Evolutionary conservation across 2,797 vertebrate species (phyloP).

Genomic region (Vultur gryphus): DNA sequence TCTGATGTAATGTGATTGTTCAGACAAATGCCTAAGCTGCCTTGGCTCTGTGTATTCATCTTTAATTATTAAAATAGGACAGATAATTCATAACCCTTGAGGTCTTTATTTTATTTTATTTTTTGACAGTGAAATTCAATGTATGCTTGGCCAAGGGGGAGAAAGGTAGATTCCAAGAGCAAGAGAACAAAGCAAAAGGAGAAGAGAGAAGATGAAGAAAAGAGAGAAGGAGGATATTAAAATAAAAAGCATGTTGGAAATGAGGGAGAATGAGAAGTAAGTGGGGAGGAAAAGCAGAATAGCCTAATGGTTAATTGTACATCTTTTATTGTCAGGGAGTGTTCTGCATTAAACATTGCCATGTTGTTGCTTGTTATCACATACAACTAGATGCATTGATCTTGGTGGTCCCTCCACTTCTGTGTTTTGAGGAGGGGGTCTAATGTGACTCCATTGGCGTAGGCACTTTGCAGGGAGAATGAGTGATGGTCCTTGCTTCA

Average conservation of each 20-base stretch:
- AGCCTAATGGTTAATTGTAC: background rate
- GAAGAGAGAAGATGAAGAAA: slow-evolving; percentile 10
- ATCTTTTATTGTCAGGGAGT: background rate
- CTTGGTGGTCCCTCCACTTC: background rate
- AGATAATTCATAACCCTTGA: slow-evolving; percentile 73
- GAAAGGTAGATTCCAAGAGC: slow-evolving; percentile 37
- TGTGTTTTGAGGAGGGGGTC: background rate
- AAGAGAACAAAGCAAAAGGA: slow-evolving; percentile 44
- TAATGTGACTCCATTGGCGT: background rate
- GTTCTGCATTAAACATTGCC: fast-evolving
- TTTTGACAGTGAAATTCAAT: slow-evolving; percentile 63
- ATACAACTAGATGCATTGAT: background rate
- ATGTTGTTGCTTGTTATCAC: background rate
- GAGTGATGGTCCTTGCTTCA: background rate
- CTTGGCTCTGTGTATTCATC: slow-evolving; percentile 65
- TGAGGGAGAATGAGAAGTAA: background rate
- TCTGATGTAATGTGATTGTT: slow-evolving; percentile 69
- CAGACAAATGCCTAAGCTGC: slow-evolving; percentile 50
- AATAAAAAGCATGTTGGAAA: background rate
- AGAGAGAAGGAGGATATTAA: background rate
- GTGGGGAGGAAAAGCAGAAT: background rate
- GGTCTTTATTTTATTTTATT: slow-evolving; percentile 73
- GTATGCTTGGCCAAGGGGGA: slow-evolving; percentile 16
- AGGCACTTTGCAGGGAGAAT: background rate
- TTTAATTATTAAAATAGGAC: slow-evolving; percentile 77